phyloP scores from a whole-genome alignment of 2,113 vertebrate species.

The Spilogale gracilis region DNA sequence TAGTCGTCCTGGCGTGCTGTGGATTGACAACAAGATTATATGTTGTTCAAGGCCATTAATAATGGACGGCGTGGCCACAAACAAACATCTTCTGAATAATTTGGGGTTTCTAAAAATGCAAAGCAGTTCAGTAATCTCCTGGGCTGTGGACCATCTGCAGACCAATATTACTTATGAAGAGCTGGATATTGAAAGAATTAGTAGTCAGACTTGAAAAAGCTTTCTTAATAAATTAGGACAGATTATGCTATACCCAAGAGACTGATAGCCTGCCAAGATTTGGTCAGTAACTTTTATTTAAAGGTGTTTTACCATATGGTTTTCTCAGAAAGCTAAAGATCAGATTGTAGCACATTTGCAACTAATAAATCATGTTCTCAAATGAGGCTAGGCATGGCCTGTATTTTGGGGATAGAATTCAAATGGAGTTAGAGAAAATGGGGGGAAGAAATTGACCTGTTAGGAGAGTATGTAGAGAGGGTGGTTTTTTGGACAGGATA shows the following conservation, averaged over 20 bases:
- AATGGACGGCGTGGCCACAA: not conserved
- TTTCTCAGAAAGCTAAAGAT: constrained; percentile 57
- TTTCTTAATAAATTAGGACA: constrained; percentile 48
- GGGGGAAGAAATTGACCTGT: not conserved
- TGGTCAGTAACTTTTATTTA: constrained; percentile 62
- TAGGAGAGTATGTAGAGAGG: not conserved
- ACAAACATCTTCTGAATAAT: constrained; percentile 49
- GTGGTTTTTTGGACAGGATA: not conserved
- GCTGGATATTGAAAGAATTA: constrained; percentile 52
- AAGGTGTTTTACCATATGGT: constrained; percentile 61
- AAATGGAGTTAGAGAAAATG: not conserved
- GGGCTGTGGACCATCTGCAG: constrained; percentile 66
- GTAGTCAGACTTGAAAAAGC: constrained; percentile 48
- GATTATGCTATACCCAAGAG: constrained; percentile 54
- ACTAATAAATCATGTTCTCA: constrained; percentile 68
- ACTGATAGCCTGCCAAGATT: constrained; percentile 11
- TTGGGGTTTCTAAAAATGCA: constrained; percentile 66
- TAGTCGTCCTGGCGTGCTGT: not conserved
- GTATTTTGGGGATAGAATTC: constrained; percentile 1
- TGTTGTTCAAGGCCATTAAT: constrained; percentile 24
- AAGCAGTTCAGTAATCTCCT: constrained; percentile 3
- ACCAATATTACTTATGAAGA: constrained; percentile 58
- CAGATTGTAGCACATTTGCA: not conserved
- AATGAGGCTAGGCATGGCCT: not conserved
- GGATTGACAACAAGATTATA: not conserved